Conservation (phyloP, 2,113 vertebrate genomes). For the Nerophis lumbriciformis region DNA sequence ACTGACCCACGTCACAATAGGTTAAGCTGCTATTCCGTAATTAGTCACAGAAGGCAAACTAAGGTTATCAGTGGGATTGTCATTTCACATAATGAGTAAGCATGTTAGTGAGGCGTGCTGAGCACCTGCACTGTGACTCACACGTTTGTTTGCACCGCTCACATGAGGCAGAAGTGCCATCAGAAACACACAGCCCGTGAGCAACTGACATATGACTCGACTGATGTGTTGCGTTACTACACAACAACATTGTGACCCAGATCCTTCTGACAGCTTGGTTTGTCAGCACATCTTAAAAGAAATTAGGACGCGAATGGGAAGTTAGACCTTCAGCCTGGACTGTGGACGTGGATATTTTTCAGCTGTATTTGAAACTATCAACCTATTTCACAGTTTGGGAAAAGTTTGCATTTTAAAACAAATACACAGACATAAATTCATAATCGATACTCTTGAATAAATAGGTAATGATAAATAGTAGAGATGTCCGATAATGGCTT, state of each 20-base stretch:
- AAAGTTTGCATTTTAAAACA: too few species aligned
- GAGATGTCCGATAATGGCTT: too few species aligned
- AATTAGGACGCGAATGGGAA: background rate
- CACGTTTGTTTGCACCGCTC: slow-evolving; percentile 10
- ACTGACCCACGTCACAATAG: slow-evolving; percentile 12
- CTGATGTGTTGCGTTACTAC: slow-evolving; percentile 9
- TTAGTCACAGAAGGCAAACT: slow-evolving; percentile 18
- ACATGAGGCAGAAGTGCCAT: slow-evolving; percentile 18
- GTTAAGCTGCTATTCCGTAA: slow-evolving; percentile 19
- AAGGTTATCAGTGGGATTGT: slow-evolving; percentile 21
- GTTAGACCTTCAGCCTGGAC: too few species aligned
- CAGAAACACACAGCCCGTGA: slow-evolving; percentile 39
- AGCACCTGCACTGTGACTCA: slow-evolving; percentile 31
- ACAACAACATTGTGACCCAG: background rate
- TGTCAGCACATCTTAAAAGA: background rate
- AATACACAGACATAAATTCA: too few species aligned
- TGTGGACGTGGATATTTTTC: too few species aligned
- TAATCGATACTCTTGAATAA: too few species aligned
- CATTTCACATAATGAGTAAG: slow-evolving; percentile 27
- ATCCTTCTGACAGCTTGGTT: background rate
- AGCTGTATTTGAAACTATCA: too few species aligned
- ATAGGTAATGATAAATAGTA: too few species aligned
- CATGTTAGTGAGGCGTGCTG: slow-evolving; percentile 20
- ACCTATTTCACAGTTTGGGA: too few species aligned
- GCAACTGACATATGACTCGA: slow-evolving; percentile 28